Evolutionary conservation across 2,888 invertebrate genomes (phyloP), one percentile per base, ranked within the genome.

Genomic region (Drosophila aldrichi): DNA sequence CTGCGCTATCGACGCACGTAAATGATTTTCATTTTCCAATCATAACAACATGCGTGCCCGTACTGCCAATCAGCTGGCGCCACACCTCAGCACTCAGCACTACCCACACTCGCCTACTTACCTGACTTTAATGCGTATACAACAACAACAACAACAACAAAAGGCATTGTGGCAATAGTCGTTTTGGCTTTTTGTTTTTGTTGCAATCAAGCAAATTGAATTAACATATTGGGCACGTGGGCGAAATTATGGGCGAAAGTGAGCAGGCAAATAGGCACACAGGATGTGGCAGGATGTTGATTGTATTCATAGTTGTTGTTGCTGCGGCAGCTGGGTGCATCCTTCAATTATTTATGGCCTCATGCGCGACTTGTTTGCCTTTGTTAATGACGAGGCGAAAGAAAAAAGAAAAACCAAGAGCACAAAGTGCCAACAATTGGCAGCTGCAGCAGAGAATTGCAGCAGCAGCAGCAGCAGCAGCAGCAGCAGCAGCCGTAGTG

Each of bases 1-100:
- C 55, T 64, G 60, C 38, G 68, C 68, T 48, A 64, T 71, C 71
- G 61, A 74, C 82, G 73, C 85, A 89, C 89, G 87, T 87, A 89
- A 87, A 87, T 87, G 77, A 81, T 80, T 88, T 88, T 88, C 78
- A 88, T 87, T 88, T 88, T 87, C 81, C 90, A 90, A 88, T 90
- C 85, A 90, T 83, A 88, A 88, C 74, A 83, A 77, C 77, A 87
- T 59, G 79, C 86, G 85, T 86, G 85, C 80, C 72, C 76, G 82
- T 81, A 86, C 80, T 86, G 70, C 76, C 69, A 88, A 84, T 85
- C 66, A 56, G 20, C 46, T 3, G 55, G 40, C 41, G 46, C 52
- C 43, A 12, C 67, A 59, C 34, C 32, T 51, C 16, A 3, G 25
- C 29, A 10, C 14, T 22, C 14, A 18, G n/a, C 32, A 10, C 5